phyloP scores from a whole-genome alignment of 1,140 invertebrate species.

The Spodoptera litura region DNA sequence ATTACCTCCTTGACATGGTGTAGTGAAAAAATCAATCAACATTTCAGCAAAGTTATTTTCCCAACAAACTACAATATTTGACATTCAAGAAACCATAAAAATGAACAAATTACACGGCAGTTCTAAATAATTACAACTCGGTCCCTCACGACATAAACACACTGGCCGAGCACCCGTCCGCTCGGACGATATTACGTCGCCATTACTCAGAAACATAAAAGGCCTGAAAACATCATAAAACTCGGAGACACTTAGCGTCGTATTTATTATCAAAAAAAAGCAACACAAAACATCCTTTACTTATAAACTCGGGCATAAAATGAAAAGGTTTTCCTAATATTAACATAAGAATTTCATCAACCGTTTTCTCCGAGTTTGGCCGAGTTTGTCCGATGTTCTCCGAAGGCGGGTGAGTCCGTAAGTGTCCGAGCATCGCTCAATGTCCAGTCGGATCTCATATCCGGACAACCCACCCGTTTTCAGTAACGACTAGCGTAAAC shows the following conservation, averaged over 20 bases:
- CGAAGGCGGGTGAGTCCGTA: not conserved
- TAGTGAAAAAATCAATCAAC: too few relatives aligned
- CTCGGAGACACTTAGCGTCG: not conserved
- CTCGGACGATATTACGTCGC: too few relatives aligned
- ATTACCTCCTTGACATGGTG: too few relatives aligned
- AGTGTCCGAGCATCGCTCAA: conserved; percentile 43
- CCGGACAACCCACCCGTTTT: conserved; percentile 42
- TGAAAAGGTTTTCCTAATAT: conserved; percentile 42
- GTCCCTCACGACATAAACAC: too few relatives aligned
- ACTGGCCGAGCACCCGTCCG: too few relatives aligned
- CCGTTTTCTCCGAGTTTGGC: conserved; percentile 2
- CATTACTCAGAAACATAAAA: not conserved
- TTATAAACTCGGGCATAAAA: conserved; percentile 27
- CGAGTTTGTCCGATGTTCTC: not conserved
- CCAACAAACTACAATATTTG: too few relatives aligned
- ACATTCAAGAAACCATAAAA: too few relatives aligned
- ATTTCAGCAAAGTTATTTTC: too few relatives aligned
- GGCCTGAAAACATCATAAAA: not conserved
- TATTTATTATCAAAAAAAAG: not conserved
- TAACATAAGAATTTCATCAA: conserved; percentile 49
- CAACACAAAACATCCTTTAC: not conserved
- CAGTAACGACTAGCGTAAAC: conserved; percentile 36
- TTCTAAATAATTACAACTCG: too few relatives aligned
- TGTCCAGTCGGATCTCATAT: conserved; percentile 44
- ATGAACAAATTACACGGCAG: too few relatives aligned